Evolutionary conservation across 1,140 invertebrate genomes (phyloP), one percentile per base, ranked within the genome.

Genomic region (Tribolium madens): DNA sequence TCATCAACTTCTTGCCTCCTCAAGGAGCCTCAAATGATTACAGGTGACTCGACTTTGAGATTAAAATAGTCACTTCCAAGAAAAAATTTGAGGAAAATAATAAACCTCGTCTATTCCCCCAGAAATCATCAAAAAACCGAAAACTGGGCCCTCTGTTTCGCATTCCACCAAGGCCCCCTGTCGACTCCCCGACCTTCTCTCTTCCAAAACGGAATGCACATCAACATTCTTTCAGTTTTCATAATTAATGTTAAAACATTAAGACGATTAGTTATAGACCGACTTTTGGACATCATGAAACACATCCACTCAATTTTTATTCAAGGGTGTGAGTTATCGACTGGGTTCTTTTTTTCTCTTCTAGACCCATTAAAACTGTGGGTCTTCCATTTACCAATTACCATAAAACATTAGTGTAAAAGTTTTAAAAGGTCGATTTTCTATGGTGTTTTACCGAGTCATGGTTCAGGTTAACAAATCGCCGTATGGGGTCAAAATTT

Each of bases 391-490:
- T 64, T 64, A 64, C 57, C 57, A 64, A 64, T 64, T 64, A 64
- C 57, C 57, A 64, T 64, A 64, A 64, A 64, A 64, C 57, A 64
- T 64, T 33, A 33, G 57, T 64, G 21, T 64, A 33, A 64, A 64
- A n/a, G 10, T 64, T 33, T 64, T 64, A 64, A 64, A 64, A 33
- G 57, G 26, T 64, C 9, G 57, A 64, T 64, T 64, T 64, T 64
- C 57, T 33, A 64, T 33, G 57, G 57, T 64, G 26, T 64, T 64
- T 33, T 33, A 64, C 57, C 57, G 57, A 64, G 57, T 64, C 57
- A 64, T 64, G n/a, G 14, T 64, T 21, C 57, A 64, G 57, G 57
- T 64, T 64, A 64, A 64, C 57, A 64, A 64, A 64, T 64, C 57
- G 21, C 57, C n/a, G 57, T 64, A 64, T 64, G 57, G 57, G 57